phyloP scores from a whole-genome alignment of 2,797 vertebrate genomes.

The Helostoma temminkii region DNA sequence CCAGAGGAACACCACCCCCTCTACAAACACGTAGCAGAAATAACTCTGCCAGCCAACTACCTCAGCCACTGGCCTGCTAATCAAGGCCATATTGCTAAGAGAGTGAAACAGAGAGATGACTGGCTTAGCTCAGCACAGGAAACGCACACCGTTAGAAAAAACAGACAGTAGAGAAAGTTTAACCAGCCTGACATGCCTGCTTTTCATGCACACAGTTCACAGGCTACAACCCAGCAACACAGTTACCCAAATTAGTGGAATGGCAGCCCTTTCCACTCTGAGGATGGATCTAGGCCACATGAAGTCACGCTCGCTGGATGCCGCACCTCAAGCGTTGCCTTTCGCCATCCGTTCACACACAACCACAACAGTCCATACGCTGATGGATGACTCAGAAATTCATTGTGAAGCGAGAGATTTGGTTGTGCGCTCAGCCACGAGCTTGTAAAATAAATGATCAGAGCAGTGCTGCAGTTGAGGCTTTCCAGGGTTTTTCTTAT shows the following conservation, averaged over 20 bases:
- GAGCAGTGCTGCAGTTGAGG: slow-evolving; percentile 20
- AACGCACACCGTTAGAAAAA: slow-evolving; percentile 54
- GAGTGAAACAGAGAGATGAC: slow-evolving; percentile 17
- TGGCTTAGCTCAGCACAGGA: slow-evolving; percentile 55
- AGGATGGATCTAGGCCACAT: slow-evolving; percentile 52
- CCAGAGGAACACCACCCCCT: slow-evolving; percentile 36
- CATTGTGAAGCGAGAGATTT: slow-evolving; percentile 58
- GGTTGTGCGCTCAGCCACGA: slow-evolving; percentile 52
- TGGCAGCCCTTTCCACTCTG: slow-evolving; percentile 6
- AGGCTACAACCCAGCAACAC: slow-evolving; percentile 41
- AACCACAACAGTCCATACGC: slow-evolving; percentile 23
- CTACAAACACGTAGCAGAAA: slow-evolving; percentile 58
- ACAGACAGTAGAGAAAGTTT: slow-evolving; percentile 46
- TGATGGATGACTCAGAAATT: slow-evolving; percentile 67
- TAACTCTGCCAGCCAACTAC: slow-evolving; percentile 50
- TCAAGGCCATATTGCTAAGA: slow-evolving; percentile 59
- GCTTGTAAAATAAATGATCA: slow-evolving; percentile 55
- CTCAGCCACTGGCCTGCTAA: slow-evolving; percentile 55
- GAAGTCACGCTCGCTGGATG: slow-evolving; percentile 36
- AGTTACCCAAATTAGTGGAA: slow-evolving; percentile 58
- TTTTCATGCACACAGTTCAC: slow-evolving; percentile 11
- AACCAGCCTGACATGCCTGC: slow-evolving; percentile 32
- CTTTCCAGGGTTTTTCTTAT: slow-evolving; percentile 61
- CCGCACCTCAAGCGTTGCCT: slow-evolving; percentile 43
- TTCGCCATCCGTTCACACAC: slow-evolving; percentile 29